These are phyloP conservation scores for Xanthia icteritia DNA, from an alignment of 2,888 invertebrate species.

Conservation along the genomic window DNA sequence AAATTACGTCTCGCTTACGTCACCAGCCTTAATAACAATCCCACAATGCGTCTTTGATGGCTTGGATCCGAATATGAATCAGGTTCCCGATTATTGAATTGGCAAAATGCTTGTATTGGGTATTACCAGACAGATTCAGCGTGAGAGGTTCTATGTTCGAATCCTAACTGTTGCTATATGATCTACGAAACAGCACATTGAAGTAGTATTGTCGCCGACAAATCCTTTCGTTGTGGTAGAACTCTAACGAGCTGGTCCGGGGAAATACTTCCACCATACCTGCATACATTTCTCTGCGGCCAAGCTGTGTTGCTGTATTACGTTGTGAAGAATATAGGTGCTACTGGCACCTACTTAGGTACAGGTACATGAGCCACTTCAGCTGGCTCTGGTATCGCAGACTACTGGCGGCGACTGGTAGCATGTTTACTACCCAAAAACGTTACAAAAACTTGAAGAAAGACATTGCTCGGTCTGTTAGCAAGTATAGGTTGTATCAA, in stretches of 20 bases:
- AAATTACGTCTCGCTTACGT: slow-evolving; percentile 50
- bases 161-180: neutral
- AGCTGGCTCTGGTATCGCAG: neutral
- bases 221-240: neutral
- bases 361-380: neutral
- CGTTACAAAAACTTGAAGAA: neutral
- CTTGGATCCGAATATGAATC: slow-evolving; percentile 39
- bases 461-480: neutral
- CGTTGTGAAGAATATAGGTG: neutral
- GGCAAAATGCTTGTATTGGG: neutral
- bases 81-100: neutral
- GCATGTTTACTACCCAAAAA: neutral
- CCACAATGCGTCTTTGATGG: slow-evolving; percentile 35
- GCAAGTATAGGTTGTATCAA: neutral
- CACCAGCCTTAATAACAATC: slow-evolving; percentile 42
- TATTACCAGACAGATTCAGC: neutral
- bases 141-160: neutral
- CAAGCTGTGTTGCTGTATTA: neutral
- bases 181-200: neutral
- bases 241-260: neutral
- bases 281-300: neutral
- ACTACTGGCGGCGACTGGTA: neutral
- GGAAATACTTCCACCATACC: neutral
- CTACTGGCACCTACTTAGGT: neutral
- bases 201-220: neutral